These are phyloP conservation scores for Ladona fulva DNA, from an alignment of 1,140 invertebrate genomes.

Conservation along the genomic window DNA sequence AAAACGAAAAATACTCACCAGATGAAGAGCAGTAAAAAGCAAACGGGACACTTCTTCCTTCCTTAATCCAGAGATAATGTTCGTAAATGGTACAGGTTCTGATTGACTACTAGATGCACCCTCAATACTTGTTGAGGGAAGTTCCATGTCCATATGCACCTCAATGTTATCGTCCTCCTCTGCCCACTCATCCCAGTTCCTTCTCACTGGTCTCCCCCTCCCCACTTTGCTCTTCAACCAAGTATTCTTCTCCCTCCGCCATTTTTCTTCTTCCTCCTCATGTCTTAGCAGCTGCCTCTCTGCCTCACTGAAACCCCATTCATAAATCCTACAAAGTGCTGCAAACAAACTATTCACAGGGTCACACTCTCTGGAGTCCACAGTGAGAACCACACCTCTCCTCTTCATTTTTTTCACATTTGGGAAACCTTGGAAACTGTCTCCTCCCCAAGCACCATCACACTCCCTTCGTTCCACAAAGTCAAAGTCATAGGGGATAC, in stretches of 20 bases:
- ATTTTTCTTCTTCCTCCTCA: too few relatives aligned
- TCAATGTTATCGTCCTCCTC: neutral
- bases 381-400: too few relatives aligned
- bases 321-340: too few relatives aligned
- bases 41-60: neutral
- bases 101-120: neutral
- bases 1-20: neutral
- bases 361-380: too few relatives aligned
- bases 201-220: neutral
- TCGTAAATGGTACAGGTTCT: neutral
- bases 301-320: too few relatives aligned
- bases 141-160: neutral
- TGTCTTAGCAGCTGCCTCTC: too few relatives aligned
- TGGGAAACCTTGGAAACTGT: too few relatives aligned
- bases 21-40: neutral
- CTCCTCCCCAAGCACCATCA: too few relatives aligned
- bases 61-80: neutral
- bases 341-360: too few relatives aligned
- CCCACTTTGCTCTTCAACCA: neutral
- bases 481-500: too few relatives aligned
- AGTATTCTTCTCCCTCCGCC: neutral
- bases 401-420: too few relatives aligned
- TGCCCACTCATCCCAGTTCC: neutral
- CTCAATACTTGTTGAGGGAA: neutral
- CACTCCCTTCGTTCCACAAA: too few relatives aligned